These are phyloP conservation scores for Drosophila kanekoi DNA, from an alignment of 2,888 invertebrate species.

Conservation along the genomic window DNA sequence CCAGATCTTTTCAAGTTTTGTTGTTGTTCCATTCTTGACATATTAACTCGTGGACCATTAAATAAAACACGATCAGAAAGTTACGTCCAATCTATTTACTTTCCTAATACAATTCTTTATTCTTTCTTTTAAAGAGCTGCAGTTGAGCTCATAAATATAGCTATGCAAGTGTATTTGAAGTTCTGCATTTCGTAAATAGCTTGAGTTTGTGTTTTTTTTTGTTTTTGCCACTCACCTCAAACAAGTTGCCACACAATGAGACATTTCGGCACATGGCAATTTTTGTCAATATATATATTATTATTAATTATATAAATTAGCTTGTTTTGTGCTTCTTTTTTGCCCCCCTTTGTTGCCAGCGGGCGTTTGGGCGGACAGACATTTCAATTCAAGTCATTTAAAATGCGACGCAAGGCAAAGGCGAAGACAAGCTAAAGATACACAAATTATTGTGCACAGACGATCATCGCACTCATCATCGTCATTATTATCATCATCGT, in stretches of 20 bases:
- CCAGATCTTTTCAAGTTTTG: too few relatives aligned
- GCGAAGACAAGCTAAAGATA: constrained; percentile 39
- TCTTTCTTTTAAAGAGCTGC: not conserved
- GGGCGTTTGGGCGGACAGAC: constrained; percentile 27
- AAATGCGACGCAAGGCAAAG: constrained; percentile 46
- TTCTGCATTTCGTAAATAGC: not conserved
- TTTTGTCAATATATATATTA: constrained; percentile 55
- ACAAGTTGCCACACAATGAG: constrained; percentile 70
- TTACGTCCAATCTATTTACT: not conserved
- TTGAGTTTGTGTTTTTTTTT: constrained; percentile 1
- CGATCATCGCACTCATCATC: constrained; percentile 31
- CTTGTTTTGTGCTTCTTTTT: constrained; percentile 53
- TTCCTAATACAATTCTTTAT: not conserved
- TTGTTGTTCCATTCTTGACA: too few relatives aligned
- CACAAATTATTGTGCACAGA: constrained; percentile 8
- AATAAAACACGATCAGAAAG: too few relatives aligned
- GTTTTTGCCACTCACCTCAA: constrained; percentile 40
- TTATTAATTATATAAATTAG: constrained; percentile 73
- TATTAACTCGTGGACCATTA: too few relatives aligned
- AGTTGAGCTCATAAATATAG: not conserved
- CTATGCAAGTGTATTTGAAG: constrained; percentile 16
- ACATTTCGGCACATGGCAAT: constrained; percentile 54
- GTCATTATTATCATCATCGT: constrained; percentile 1
- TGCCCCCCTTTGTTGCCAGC: constrained; percentile 27
- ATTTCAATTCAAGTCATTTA: constrained; percentile 39